phyloP scores from a whole-genome alignment of 2,888 invertebrate genomes.

The Limnephilus marmoratus region DNA sequence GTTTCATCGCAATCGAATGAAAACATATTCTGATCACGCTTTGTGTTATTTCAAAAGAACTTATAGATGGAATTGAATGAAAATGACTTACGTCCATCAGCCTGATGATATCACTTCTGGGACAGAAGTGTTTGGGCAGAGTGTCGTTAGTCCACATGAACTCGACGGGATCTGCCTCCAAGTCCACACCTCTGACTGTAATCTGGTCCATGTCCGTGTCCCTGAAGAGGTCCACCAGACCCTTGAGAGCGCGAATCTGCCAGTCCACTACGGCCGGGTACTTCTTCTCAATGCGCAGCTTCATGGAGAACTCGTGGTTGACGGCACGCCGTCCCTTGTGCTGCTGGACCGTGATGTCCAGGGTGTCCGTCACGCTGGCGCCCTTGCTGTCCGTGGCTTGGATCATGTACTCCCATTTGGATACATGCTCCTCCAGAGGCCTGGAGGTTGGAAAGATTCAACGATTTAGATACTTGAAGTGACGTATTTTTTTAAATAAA shows the following conservation, averaged over 20 bases:
- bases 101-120: slow-evolving; percentile 84
- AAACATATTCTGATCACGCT: no score
- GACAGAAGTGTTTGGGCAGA: slow-evolving; percentile 87
- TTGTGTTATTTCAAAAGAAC: no score
- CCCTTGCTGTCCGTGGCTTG: slow-evolving; percentile 89
- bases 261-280: slow-evolving; percentile 86
- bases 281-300: slow-evolving; percentile 81
- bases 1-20: no score
- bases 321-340: slow-evolving; percentile 87
- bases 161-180: slow-evolving; percentile 79
- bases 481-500: no score
- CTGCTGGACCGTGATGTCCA: slow-evolving; percentile 90
- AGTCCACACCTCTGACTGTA: slow-evolving; percentile 82
- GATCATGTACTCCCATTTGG: slow-evolving; percentile 88
- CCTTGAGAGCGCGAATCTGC: slow-evolving; percentile 84
- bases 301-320: slow-evolving; percentile 88
- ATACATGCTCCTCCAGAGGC: slow-evolving; percentile 88
- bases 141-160: slow-evolving; percentile 93
- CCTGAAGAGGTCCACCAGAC: slow-evolving; percentile 78
- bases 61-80: not conserved
- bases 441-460: slow-evolving; percentile 71
- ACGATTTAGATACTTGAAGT: not conserved
- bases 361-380: slow-evolving; percentile 82
- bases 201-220: slow-evolving; percentile 81
- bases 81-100: slow-evolving; percentile 79